Base-by-base conservation (phyloP, 2,888 invertebrate species). In the Stictocephala bisonia region DNA sequence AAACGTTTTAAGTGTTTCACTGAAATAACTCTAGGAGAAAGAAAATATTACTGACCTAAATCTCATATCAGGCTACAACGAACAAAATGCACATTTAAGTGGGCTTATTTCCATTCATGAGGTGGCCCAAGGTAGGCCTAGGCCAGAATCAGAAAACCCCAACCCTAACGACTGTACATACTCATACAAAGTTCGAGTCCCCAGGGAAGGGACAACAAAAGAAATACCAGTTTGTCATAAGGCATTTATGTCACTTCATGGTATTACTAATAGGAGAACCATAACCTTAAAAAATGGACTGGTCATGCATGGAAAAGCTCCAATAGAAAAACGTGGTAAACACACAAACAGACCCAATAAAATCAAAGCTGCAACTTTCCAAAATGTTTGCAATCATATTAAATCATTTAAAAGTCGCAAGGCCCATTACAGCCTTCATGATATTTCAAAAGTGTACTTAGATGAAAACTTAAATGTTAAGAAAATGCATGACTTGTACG, bases 351-450 rank as follows among this genome's bases (percentile, higher is more conserved):
- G 70, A 18, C 53, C 70, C 9, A 22, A 71, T 41, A 22, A 58
- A 71, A 71, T 64, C 4, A 71, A 71, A 71, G 13, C 22, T 71
- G 71, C 9, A 20, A 60, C 60, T 60, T 35, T 35, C 35, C 9
- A 35, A 15, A 64, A 44, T 18, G 60, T 71, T 20, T 71, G 71
- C 31, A 35, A 71, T 50, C 64, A 71, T 27, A 64, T 71, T 27
- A 71, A 50, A n/a, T 64, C 71, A 20, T 71, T 71, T 22, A 44
- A 71, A 71, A 71, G 71, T 27, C 50, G 60, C 27, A 71, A 71
- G 31, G 64, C 71, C 50, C 71, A 71, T 50, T 71, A 71, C 71
- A 71, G 71, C 18, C 22, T 71, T 1, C 70, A 70, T 56, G 70
- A 70, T 18, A 70, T n/a, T 9, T 56, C 70, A 24, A 70, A 70